Conservation (phyloP, 2,113 vertebrate genomes). For the Craseonycteris thonglongyai region DNA sequence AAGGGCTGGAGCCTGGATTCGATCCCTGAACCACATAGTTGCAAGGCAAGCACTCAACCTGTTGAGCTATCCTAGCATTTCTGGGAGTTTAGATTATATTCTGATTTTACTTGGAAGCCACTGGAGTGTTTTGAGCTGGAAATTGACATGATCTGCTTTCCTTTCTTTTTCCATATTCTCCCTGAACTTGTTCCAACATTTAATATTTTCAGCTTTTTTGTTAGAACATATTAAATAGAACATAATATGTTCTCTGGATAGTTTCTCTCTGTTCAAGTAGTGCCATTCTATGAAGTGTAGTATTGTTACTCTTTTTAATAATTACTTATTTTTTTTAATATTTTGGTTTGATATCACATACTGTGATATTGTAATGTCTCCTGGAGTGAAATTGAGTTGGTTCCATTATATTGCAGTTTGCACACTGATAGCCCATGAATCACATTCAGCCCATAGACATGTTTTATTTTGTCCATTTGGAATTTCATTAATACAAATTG, state of each 20-base stretch:
- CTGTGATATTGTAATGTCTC: neutral
- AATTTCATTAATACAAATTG: slow-evolving; percentile 32
- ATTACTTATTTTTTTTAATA: neutral
- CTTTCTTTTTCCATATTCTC: neutral
- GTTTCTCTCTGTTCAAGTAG: neutral
- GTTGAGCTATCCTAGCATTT: no score
- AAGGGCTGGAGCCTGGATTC: no score
- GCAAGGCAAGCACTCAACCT: no score
- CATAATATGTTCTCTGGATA: neutral
- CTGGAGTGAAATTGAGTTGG: neutral
- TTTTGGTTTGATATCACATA: neutral
- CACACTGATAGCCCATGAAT: neutral
- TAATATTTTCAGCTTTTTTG: neutral
- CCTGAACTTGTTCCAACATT: neutral
- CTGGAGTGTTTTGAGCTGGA: neutral
- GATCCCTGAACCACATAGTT: no score
- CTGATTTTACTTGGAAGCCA: neutral
- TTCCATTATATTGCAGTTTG: neutral
- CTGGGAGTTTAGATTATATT: neutral
- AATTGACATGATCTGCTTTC: neutral
- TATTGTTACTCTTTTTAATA: neutral
- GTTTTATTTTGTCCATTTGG: neutral
- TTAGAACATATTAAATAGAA: neutral
- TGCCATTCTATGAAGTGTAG: neutral
- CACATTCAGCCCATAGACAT: neutral